A percentile compares a stretch with the other conserved stretches of the same genome.
Conservation (phyloP, 2,888 invertebrate species). For the Rhingia campestris region DNA sequence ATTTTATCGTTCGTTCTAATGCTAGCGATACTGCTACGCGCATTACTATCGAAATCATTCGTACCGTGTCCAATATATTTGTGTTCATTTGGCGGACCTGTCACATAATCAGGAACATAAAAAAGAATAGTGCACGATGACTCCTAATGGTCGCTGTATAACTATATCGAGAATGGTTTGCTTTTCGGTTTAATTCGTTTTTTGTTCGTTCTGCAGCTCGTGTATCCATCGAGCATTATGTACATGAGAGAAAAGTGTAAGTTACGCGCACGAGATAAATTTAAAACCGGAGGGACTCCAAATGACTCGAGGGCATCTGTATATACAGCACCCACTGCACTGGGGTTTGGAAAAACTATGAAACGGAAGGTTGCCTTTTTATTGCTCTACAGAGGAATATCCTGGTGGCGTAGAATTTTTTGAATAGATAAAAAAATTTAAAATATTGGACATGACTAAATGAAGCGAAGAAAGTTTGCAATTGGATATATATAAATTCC, state of each 20-base stretch:
- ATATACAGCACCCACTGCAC: constrained; percentile 28
- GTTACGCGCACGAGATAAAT: constrained; percentile 56
- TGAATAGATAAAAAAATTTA: constrained; percentile 35
- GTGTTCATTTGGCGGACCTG: constrained; percentile 51
- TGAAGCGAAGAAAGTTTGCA: constrained; percentile 39
- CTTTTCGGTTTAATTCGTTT: constrained; percentile 34
- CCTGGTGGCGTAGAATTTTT: constrained; percentile 20
- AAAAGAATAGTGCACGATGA: constrained; percentile 38
- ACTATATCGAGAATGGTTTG: constrained; percentile 43
- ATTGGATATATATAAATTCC: background rate
- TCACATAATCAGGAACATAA: constrained; percentile 54
- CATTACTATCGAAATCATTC: constrained; percentile 40
- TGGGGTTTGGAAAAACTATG: constrained; percentile 26
- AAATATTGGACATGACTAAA: constrained; percentile 57
- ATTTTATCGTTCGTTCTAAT: constrained; percentile 38
- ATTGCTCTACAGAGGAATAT: constrained; percentile 48
- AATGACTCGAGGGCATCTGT: constrained; percentile 48
- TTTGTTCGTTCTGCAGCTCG: constrained; percentile 38
- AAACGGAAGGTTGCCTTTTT: constrained; percentile 56
- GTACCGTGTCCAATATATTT: constrained; percentile 54
- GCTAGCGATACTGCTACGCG: constrained; percentile 7
- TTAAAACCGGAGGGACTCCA: constrained; percentile 17
- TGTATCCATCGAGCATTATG: constrained; percentile 50
- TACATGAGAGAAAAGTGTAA: constrained; percentile 55
- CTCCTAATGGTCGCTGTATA: constrained; percentile 41